Percentiles rank a stretch among this genome's conserved stretches.
Conservation (phyloP, 2,888 invertebrate genomes). For the Vesta saturnalis region DNA sequence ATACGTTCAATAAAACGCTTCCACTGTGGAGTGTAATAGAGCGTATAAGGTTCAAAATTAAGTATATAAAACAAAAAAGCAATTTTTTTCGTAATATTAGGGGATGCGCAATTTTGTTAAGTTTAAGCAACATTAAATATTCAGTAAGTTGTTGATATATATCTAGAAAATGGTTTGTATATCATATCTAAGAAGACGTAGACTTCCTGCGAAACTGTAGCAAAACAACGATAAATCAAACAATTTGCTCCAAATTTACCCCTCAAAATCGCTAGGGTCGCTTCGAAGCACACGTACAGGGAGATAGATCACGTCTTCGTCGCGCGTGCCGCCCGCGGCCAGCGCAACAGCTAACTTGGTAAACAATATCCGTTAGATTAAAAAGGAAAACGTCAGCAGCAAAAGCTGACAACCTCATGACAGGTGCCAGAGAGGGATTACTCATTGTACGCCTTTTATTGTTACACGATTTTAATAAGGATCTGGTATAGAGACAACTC, state of each 20-base stretch:
- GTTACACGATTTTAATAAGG: conserved; percentile 38
- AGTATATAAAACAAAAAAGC: no score
- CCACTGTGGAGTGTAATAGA: no score
- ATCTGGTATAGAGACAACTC: conserved; percentile 20
- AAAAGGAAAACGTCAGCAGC: conserved; percentile 58
- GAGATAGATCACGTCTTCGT: conserved; percentile 52
- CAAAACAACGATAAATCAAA: conserved; percentile 54
- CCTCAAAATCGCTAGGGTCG: conserved; percentile 50
- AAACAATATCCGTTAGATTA: conserved; percentile 60
- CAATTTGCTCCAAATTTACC: conserved; percentile 54
- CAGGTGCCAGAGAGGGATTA: conserved; percentile 53
- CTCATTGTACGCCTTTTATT: conserved; percentile 37
- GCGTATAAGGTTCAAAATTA: no score
- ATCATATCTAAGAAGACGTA: conserved; percentile 45
- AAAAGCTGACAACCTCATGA: conserved; percentile 55
- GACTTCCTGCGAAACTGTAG: conserved; percentile 49
- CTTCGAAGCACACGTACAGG: conserved; percentile 51
- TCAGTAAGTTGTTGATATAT: conserved; percentile 38
- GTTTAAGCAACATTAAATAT: conserved; percentile 30
- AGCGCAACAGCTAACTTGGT: conserved; percentile 54
- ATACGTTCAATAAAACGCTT: no score
- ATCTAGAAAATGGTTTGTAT: conserved; percentile 43
- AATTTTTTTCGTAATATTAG: not conserved
- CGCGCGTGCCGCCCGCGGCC: conserved; percentile 50
- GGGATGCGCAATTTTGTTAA: conserved; percentile 10